Evolutionary conservation across 2,113 vertebrate genomes (phyloP).

Genomic region (Anoura caudifer): DNA sequence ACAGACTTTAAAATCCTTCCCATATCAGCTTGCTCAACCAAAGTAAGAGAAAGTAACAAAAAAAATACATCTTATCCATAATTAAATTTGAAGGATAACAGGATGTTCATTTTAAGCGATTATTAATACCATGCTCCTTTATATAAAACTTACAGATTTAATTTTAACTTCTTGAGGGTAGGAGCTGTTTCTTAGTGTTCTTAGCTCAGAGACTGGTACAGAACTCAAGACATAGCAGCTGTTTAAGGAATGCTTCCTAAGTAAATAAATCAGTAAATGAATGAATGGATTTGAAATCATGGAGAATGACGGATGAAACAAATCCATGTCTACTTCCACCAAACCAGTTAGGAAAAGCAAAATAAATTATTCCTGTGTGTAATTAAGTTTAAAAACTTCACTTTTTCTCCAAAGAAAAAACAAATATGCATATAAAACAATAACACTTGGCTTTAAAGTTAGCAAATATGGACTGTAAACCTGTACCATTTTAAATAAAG

Average conservation of each 20-base stretch:
- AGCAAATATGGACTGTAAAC: neutral
- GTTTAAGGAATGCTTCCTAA: neutral
- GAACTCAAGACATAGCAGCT: neutral
- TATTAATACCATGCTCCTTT: neutral
- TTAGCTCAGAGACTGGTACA: neutral
- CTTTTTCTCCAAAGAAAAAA: neutral
- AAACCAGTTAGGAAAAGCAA: neutral
- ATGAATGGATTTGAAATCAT: neutral
- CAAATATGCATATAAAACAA: neutral
- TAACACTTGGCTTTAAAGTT: neutral
- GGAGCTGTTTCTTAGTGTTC: neutral
- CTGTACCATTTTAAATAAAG: neutral
- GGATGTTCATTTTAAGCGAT: conserved; percentile 21
- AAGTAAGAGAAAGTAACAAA: conserved; percentile 24
- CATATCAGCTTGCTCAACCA: neutral
- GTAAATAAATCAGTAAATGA: neutral
- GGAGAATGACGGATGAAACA: neutral
- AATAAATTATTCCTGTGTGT: neutral
- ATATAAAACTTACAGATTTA: neutral
- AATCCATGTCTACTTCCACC: neutral
- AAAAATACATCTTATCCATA: neutral
- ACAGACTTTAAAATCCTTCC: conserved; percentile 40
- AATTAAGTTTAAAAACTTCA: neutral
- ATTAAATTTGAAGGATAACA: conserved; percentile 32
- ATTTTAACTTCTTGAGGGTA: neutral